Evolutionary conservation across 1,140 invertebrate genomes (phyloP), one percentile per base, ranked within the genome.

Genomic region (Chironomus striatipennis): DNA sequence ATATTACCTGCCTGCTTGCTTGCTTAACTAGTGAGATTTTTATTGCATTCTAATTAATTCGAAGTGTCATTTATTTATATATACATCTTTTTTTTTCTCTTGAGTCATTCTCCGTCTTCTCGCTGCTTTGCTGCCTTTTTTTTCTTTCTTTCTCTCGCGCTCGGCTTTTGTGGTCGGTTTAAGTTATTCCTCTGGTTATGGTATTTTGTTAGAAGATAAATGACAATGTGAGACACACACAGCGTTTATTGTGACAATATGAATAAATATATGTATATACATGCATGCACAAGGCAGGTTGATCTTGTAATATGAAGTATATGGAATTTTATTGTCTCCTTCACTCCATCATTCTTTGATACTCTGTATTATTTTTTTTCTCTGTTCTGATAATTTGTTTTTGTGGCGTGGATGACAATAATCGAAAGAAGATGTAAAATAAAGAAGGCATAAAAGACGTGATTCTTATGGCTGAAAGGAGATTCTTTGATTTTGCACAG

Each of bases 31-130:
- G 65, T 70, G 65, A 70, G 65, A 70, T 70, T 70, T 70, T 70
- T 70, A 70, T 70, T 70, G 65, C 65, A 70, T 70, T 21, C 20
- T 70, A 70, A 70, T 70, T 70, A 70, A 70, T 70, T 70, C 65
- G 18, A 70, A 21, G 65, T 70, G 65, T 70, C 65, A 70, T 70
- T 70, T 70, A 70, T 70, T 70, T 57, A 57, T n/a, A n/a, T n/a
- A n/a, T n/a, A n/a, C n/a, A n/a, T n/a, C n/a, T n/a, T n/a, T n/a
- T n/a, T n/a, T 57, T n/a, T 57, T 57, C 15, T 15, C 47, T 34
- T 34, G 24, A 34, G 24, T 34, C 24, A 34, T 34, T 34, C 24
- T 34, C 24, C 24, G 1, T 34, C 24, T 34, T 34, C 24, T 34
- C 24, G 24, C 24, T 34, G 24, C 24, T 34, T n/a, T n/a, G n/a